phyloP scores from a whole-genome alignment of 2,113 vertebrate species.

The Electrona antarctica region DNA sequence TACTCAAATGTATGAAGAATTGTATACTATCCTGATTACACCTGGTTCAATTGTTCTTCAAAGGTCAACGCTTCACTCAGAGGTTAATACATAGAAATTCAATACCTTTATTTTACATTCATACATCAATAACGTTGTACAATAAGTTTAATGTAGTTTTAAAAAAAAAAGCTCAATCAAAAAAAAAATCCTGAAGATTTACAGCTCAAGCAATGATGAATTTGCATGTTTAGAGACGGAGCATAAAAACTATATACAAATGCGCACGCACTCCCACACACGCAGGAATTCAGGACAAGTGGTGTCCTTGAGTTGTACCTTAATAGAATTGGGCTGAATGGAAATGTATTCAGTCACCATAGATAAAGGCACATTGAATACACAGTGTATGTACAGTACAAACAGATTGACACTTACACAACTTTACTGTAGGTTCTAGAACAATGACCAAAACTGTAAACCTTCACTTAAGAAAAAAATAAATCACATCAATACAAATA shows the following conservation, averaged over 20 bases:
- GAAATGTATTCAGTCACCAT: constrained; percentile 71
- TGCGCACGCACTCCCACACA: constrained; percentile 21
- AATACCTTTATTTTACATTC: constrained; percentile 98
- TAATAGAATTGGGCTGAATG: constrained; percentile 70
- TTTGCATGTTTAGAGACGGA: constrained; percentile 68
- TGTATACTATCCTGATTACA: too few relatives aligned
- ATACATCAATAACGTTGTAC: constrained; percentile 96
- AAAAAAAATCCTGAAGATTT: constrained; percentile 88
- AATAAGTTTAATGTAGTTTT: constrained; percentile 91
- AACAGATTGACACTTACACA: constrained; percentile 66
- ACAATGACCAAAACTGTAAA: constrained; percentile 91
- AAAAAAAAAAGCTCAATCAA: constrained; percentile 82
- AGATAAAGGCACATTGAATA: constrained; percentile 88
- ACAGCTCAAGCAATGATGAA: constrained; percentile 71
- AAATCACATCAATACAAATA: constrained; percentile 88
- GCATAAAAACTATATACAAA: constrained; percentile 69
- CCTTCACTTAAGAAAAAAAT: constrained; percentile 91
- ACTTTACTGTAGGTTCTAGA: constrained; percentile 76
- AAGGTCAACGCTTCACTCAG: neutral
- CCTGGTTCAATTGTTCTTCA: neutral
- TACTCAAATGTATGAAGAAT: too few relatives aligned
- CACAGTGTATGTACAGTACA: constrained; percentile 88
- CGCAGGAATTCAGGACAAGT: constrained; percentile 61
- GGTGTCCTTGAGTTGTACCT: constrained; percentile 77
- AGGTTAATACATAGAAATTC: constrained; percentile 78